These are phyloP conservation scores for Drosophila ironensis DNA, from an alignment of 1,140 invertebrate species.

Conservation along the genomic window DNA sequence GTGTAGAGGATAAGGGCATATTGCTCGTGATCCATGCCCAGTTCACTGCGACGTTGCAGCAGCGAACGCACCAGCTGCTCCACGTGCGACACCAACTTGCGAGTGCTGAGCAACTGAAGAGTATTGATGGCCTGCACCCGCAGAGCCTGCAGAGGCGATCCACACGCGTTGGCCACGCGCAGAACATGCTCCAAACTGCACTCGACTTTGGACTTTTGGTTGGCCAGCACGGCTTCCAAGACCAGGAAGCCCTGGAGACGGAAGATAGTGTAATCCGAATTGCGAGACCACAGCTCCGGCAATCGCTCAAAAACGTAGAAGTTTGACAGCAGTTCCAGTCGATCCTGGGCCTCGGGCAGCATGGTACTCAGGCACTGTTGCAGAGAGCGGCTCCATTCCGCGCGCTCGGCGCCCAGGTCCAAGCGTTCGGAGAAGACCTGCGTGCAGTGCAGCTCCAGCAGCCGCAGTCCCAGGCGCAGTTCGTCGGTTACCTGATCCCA, in stretches of 20 bases:
- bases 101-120: constrained; percentile 20
- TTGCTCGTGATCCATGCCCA: constrained; percentile 86
- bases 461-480: constrained; percentile 41
- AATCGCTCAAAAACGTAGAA: constrained; percentile 73
- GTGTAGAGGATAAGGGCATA: constrained; percentile 83
- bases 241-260: constrained; percentile 59
- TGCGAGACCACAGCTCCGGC: constrained; percentile 6
- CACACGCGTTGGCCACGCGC: constrained; percentile 54
- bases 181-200: constrained; percentile 48
- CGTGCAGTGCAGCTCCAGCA: constrained; percentile 36
- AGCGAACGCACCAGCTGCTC: constrained; percentile 39
- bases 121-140: constrained; percentile 73
- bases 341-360: constrained; percentile 81
- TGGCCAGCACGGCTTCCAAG: constrained; percentile 48
- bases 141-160: constrained; percentile 58
- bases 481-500: constrained; percentile 52
- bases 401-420: constrained; percentile 2
- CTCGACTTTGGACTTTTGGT: neutral
- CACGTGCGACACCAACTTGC: constrained; percentile 27
- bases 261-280: constrained; percentile 38
- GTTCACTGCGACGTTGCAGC: constrained; percentile 83
- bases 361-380: constrained; percentile 73
- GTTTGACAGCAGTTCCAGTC: constrained; percentile 83
- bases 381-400: constrained; percentile 56
- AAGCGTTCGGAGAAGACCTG: constrained; percentile 10